phyloP scores from a whole-genome alignment of 2,888 invertebrate species.

The Hemistola chrysoprasaria region DNA sequence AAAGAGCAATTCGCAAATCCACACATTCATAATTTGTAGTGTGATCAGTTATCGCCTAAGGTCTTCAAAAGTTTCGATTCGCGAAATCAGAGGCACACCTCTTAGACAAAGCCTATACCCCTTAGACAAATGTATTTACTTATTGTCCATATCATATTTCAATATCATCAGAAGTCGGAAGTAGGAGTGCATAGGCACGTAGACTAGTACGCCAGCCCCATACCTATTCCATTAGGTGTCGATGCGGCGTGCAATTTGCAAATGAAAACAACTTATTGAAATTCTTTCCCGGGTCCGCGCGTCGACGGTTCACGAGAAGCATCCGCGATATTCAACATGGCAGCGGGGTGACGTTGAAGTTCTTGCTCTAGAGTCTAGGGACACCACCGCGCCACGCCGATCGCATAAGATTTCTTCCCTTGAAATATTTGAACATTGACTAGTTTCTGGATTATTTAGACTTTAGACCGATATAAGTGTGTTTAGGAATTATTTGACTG shows the following conservation, averaged over 20 bases:
- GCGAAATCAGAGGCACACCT: too few relatives aligned
- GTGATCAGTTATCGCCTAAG: too few relatives aligned
- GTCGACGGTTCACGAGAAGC: constrained; percentile 45
- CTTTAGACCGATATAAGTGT: not conserved
- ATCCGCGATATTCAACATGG: constrained; percentile 56
- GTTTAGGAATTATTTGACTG: too few relatives aligned
- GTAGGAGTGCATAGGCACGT: constrained; percentile 19
- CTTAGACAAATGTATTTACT: too few relatives aligned
- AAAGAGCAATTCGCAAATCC: too few relatives aligned
- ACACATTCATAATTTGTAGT: too few relatives aligned
- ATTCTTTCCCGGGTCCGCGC: constrained; percentile 68
- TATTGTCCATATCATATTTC: constrained; percentile 16
- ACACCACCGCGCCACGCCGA: too few relatives aligned
- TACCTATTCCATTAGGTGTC: constrained; percentile 79
- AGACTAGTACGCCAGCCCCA: constrained; percentile 58
- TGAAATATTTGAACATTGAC: constrained; percentile 21
- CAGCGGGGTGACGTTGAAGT: constrained; percentile 45
- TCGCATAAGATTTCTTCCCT: constrained; percentile 11
- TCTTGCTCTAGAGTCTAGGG: constrained; percentile 32
- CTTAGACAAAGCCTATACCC: too few relatives aligned
- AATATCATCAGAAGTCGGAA: constrained; percentile 21
- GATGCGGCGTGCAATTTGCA: constrained; percentile 76
- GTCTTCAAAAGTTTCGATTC: too few relatives aligned
- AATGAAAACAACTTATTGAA: constrained; percentile 82
- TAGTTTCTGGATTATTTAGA: constrained; percentile 1